Base-by-base conservation (phyloP, 2,113 vertebrate genomes). In the Cervus canadensis region DNA sequence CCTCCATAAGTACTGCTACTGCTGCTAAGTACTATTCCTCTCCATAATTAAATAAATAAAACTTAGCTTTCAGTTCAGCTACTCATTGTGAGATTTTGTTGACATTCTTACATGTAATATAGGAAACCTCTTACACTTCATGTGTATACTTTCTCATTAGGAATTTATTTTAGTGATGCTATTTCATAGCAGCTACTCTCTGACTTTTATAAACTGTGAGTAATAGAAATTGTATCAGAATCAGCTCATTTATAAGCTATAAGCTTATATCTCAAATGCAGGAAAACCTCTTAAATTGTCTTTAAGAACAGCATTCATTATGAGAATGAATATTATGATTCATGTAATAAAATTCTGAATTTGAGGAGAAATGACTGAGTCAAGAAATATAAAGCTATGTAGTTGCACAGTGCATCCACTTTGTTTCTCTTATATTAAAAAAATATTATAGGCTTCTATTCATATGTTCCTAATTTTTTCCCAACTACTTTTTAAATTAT, bases 141-240 rank as follows among this genome's bases (percentile, higher is more conserved):
- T 43, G 54, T 4, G 36, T 91, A 28, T 6, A 0, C 74, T 92
- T 95, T 94, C 14, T 97, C 16, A 52, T 87, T 36, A 57, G 64
- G 50, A 87, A 30, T 97, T 98, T 98, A 95, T 90, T 3, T 59
- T 95, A 67, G 30, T 48, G 57, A 21, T 98, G 94, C 97, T 92
- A 3, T 97, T 98, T 92, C 9, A 83, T 98, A 96, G 97, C 95
- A 26, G 3, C 1, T 94, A 54, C 30, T 92, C 10, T 89, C 23
- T 94, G 88, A 64, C 26, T 98, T 98, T 97, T 93, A 52, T 87
- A 97, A 96, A 88, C 62, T 96, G 86, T 96, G 84, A 88, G 56
- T 97, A 97, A 83, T 83, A 62, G 30, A 82, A 94, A 93, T 62
- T 74, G 95, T 64, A 67, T 89, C 97, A 87, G 91, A 98, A 87